Conservation (phyloP, 2,797 vertebrate species). For the Sternarchorhynchus goeldii region DNA sequence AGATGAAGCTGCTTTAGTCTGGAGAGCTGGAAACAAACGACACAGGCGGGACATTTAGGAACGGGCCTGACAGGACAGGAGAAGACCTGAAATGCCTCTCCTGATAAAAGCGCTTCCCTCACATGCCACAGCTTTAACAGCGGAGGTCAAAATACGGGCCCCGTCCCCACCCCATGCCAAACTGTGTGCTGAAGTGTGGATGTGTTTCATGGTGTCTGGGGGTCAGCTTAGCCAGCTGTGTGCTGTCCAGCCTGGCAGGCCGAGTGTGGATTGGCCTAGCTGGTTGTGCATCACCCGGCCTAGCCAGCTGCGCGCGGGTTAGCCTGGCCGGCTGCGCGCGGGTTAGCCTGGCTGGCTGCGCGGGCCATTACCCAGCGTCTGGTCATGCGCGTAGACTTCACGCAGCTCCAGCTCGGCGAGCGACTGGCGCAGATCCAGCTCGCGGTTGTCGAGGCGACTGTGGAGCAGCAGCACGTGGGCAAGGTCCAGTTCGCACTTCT, state of each 20-base stretch:
- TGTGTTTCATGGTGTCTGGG: neutral
- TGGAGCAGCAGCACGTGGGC: slow-evolving; percentile 84
- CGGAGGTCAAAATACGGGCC: neutral
- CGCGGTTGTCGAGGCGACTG: slow-evolving; percentile 81
- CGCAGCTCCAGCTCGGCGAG: slow-evolving; percentile 87
- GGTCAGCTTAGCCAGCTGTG: too few relatives aligned
- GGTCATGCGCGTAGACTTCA: slow-evolving; percentile 91
- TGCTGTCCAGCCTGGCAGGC: too few relatives aligned
- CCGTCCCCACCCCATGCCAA: neutral
- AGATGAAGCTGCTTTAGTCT: slow-evolving; percentile 90
- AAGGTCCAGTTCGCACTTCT: slow-evolving; percentile 92
- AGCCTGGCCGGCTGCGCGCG: neutral
- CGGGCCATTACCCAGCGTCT: slow-evolving; percentile 81
- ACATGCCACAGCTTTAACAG: neutral
- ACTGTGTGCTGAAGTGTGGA: neutral
- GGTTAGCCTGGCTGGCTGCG: neutral
- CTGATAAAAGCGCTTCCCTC: neutral
- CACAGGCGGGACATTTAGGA: slow-evolving; percentile 54
- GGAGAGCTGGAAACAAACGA: slow-evolving; percentile 85
- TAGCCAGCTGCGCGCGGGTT: neutral
- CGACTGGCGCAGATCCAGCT: slow-evolving; percentile 86
- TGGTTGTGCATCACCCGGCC: too few relatives aligned
- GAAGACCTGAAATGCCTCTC: neutral
- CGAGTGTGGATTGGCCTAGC: neutral
- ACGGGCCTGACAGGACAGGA: neutral